These are phyloP conservation scores for Phragmatobia fuliginosa DNA, from an alignment of 2,888 invertebrate species.

Conservation along the genomic window DNA sequence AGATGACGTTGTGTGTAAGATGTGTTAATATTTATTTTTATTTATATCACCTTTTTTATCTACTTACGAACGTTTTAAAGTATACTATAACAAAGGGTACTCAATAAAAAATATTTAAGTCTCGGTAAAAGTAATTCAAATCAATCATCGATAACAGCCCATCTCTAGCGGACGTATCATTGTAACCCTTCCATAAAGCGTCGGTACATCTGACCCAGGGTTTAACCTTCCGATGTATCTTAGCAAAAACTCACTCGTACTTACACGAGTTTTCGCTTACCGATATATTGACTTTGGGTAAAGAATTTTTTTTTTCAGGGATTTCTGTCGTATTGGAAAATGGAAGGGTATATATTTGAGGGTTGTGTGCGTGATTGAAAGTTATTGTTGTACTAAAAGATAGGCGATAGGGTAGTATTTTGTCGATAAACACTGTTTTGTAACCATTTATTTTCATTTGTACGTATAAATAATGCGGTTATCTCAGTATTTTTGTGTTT, in stretches of 20 bases:
- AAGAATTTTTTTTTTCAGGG: slow-evolving; percentile 19
- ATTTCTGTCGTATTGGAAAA: slow-evolving; percentile 21
- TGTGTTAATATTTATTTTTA: no score
- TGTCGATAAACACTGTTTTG: slow-evolving; percentile 16
- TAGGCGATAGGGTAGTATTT: slow-evolving; percentile 13
- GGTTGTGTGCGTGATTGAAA: slow-evolving; percentile 29
- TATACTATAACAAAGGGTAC: no score
- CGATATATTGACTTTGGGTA: slow-evolving; percentile 40
- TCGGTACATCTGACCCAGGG: slow-evolving; percentile 65
- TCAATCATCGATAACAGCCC: slow-evolving; percentile 40
- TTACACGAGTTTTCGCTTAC: slow-evolving; percentile 57
- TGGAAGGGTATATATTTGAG: slow-evolving; percentile 19
- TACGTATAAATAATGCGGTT: slow-evolving; percentile 3
- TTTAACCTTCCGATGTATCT: slow-evolving; percentile 71
- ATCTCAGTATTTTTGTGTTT: slow-evolving; percentile 1
- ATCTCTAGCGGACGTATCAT: slow-evolving; percentile 61
- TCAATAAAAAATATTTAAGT: no score
- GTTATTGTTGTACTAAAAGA: slow-evolving; percentile 27
- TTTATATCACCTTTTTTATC: no score
- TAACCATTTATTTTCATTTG: slow-evolving; percentile 17
- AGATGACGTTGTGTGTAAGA: no score
- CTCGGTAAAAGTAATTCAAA: neutral
- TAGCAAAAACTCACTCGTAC: slow-evolving; percentile 50
- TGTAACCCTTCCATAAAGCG: slow-evolving; percentile 70
- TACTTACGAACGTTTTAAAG: no score